Base-by-base conservation (phyloP, 2,797 vertebrate species). In the Catharus ustulatus region DNA sequence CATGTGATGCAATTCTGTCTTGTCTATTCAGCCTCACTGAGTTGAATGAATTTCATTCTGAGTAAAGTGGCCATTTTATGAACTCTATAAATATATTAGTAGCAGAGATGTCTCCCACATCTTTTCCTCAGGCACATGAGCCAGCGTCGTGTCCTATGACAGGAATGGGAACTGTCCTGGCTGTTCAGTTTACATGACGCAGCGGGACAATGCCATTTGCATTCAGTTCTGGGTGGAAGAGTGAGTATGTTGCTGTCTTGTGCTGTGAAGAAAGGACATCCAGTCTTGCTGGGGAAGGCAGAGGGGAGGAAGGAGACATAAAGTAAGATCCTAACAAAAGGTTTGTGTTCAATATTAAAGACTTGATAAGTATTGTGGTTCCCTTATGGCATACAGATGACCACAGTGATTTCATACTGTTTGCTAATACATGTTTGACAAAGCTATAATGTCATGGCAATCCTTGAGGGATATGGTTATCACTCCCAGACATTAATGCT, bases 401-500 rank as follows among this genome's bases (percentile, higher is more conserved):
- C 80, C 80, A 34, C 32, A 38, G 36, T 63, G 82, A 83, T 91
- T 93, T 82, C 2, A 2, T 48, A 29, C 40, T 48, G 34, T 86
- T 94, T 79, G 59, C 59, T 87, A 87, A 87, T 45, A 71, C 5
- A 2, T 54, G 67, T 84, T 84, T 89, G 85, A 88, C 80, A 94
- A 73, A 94, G 59, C 55, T 88, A 21, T 88, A 86, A 81, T 78
- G 67, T 71, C 83, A 26, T 55, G 7, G 7, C 5, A 16, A 46
- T 64, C 61, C 89, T 67, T 40, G 45, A 87, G 88, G 77, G 91
- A 78, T 40, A 13, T 48, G 11, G 49, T 72, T 96, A 81, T 91
- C 76, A 8, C 49, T 86, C 55, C 40, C 62, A 87, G 52, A 72
- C 78, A 52, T 52, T 90, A 69, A 42, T 63, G 26, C 51, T 76